Conservation (phyloP, 2,113 vertebrate species). For the Periophthalmus modestus region DNA sequence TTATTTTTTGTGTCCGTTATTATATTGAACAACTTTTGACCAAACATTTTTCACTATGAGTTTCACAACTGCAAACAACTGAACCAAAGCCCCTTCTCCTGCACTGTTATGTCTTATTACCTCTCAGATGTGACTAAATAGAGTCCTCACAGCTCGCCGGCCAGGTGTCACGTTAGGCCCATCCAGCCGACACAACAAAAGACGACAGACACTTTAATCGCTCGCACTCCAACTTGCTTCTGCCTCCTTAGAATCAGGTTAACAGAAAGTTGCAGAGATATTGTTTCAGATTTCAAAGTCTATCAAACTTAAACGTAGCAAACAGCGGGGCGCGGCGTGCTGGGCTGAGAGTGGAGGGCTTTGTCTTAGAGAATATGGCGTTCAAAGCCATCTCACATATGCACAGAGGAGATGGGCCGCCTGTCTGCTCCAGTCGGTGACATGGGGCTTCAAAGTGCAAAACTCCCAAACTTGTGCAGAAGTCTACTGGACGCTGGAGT, state of each 20-base stretch:
- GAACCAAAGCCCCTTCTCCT: background rate
- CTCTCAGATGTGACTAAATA: background rate
- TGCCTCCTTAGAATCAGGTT: slow-evolving; percentile 3
- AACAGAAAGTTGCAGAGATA: slow-evolving; percentile 17
- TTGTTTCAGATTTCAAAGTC: slow-evolving; percentile 19
- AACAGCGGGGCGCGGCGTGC: slow-evolving; percentile 14
- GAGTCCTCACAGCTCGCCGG: background rate
- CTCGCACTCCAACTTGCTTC: slow-evolving; percentile 1
- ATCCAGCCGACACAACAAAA: slow-evolving; percentile 1
- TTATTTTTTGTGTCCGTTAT: background rate
- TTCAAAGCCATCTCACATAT: slow-evolving; percentile 48
- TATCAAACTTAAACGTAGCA: slow-evolving; percentile 38
- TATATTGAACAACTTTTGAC: background rate
- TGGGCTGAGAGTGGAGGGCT: slow-evolving; percentile 21
- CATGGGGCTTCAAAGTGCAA: slow-evolving; percentile 53
- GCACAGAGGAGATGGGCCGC: slow-evolving; percentile 34
- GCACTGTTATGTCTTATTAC: background rate
- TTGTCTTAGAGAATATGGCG: slow-evolving; percentile 41
- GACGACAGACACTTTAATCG: slow-evolving; percentile 24
- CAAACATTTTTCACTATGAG: background rate
- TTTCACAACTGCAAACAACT: background rate
- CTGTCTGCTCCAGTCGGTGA: slow-evolving; percentile 36
- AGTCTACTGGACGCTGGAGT: slow-evolving; percentile 29
- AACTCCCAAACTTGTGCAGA: slow-evolving; percentile 26
- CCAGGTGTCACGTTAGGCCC: slow-evolving; percentile 14